Base-by-base conservation (phyloP, 2,113 vertebrate genomes). In the Ginglymostoma cirratum region DNA sequence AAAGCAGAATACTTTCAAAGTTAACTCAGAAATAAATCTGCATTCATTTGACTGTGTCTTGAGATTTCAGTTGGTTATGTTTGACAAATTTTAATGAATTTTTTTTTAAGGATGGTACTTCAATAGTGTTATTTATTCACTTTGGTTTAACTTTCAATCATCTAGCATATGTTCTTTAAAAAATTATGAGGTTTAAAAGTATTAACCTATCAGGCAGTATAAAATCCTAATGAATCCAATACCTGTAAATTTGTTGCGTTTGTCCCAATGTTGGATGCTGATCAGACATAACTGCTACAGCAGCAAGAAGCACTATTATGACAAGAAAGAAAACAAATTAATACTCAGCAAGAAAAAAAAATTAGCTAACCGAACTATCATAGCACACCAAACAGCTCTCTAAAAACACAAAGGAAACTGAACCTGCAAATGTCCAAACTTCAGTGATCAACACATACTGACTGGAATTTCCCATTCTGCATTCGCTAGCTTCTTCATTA, bases 61-160 rank as follows among this genome's bases (percentile, higher is more conserved):
- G 89, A 66, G 19, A 66, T 92, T 61, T 92, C n/a, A 92, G 34
- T 65, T 92, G 89, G 61, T 38, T 65, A 23, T 61, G 3, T 90
- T 38, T 93, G 15, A 92, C 61, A 66, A 42, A 66, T 93, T 92
- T 66, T 67, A 66, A n/a, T 93, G 89, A 93, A 93, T 67, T 38
- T 93, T 66, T 93, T 66, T 66, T 93, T 93, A 93, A 93, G 89
- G 65, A 38, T 93, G 89, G 89, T 19, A 65, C 19, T 38, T 92
- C 0, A 52, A 55, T 38, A 45, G 5, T 24, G 45, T 52, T 83
- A 83, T 83, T 83, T 19, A 83, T 42, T 83, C 15, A 21, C n/a
- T 42, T 83, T 83, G n/a, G 38, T 83, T 83, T 89, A 89, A 89
- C 10, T 55, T 89, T 30, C 48, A 15, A 30, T 55, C 48, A 55